phyloP scores from a whole-genome alignment of 2,888 invertebrate species.

The Synanthedon formicaeformis region DNA sequence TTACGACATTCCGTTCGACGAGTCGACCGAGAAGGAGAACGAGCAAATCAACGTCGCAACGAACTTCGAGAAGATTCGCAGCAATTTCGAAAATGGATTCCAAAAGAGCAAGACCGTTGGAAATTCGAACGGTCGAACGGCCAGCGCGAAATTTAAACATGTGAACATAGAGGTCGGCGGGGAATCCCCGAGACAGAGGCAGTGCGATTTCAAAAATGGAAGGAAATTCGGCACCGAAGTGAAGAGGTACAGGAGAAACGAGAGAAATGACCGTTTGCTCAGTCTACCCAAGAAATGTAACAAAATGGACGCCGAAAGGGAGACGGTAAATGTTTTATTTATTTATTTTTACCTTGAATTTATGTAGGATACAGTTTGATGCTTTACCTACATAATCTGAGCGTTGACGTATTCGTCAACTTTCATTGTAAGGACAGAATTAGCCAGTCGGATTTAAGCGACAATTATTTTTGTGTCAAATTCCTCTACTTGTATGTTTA shows the following conservation, averaged over 20 bases:
- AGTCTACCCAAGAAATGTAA: conserved; percentile 34
- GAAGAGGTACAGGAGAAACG: conserved; percentile 19
- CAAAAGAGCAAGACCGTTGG: neutral
- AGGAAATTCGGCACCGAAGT: conserved; percentile 34
- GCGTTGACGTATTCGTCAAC: no score
- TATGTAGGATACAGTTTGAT: no score
- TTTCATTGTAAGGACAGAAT: no score
- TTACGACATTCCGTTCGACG: conserved; percentile 49
- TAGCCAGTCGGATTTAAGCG: no score
- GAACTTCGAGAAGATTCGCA: conserved; percentile 41
- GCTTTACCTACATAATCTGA: no score
- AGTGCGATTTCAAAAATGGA: conserved; percentile 7
- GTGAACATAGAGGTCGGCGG: neutral
- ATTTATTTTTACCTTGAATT: neutral
- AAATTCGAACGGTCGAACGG: no score
- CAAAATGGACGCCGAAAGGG: conserved; percentile 49
- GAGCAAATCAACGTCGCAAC: conserved; percentile 13
- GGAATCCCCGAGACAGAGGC: neutral
- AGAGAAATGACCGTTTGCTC: conserved; percentile 12
- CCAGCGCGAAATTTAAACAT: conserved; percentile 1
- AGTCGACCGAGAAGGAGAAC: conserved; percentile 22
- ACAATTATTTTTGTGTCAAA: no score
- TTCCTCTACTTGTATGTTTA: no score
- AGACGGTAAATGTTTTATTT: conserved; percentile 46
- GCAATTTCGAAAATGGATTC: conserved; percentile 39